phyloP scores from a whole-genome alignment of 2,888 invertebrate species.

The Phalera bucephala region DNA sequence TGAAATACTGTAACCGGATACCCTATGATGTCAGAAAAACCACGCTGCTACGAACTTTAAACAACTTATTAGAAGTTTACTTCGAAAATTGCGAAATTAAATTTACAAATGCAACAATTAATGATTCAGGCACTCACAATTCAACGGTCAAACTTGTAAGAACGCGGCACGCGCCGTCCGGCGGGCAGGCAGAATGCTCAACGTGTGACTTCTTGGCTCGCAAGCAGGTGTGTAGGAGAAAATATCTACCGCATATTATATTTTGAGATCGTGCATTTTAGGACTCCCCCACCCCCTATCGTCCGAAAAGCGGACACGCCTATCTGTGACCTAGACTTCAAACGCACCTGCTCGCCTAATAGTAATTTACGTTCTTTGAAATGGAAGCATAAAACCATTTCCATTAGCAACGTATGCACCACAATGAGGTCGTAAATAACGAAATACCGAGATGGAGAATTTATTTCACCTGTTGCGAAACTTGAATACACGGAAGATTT shows the following conservation, averaged over 20 bases:
- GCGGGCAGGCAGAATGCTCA: conserved; percentile 46
- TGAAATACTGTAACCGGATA: background rate
- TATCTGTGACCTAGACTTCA: conserved; percentile 29
- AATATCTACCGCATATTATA: conserved; percentile 68
- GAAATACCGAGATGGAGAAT: conserved; percentile 33
- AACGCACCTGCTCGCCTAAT: conserved; percentile 16
- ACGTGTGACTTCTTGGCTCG: conserved; percentile 58
- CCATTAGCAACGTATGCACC: conserved; percentile 36
- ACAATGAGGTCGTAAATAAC: conserved; percentile 36
- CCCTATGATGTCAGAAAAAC: background rate
- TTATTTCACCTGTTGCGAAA: conserved; percentile 40
- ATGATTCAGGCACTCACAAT: conserved; percentile 53
- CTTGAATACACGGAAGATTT: conserved; percentile 29
- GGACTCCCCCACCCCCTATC: conserved; percentile 39
- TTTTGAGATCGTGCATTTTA: conserved; percentile 65
- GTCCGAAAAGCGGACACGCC: conserved; percentile 18
- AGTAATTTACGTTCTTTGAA: conserved; percentile 30
- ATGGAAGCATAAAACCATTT: conserved; percentile 39
- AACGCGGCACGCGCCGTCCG: conserved; percentile 47
- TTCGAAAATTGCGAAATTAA: conserved; percentile 9
- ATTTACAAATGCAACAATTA: conserved; percentile 10
- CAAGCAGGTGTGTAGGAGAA: conserved; percentile 59
- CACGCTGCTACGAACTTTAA: background rate
- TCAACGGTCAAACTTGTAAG: conserved; percentile 34
- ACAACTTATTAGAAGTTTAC: too few species aligned